Conservation (phyloP, 2,113 vertebrate species). For the Nanorana parkeri region DNA sequence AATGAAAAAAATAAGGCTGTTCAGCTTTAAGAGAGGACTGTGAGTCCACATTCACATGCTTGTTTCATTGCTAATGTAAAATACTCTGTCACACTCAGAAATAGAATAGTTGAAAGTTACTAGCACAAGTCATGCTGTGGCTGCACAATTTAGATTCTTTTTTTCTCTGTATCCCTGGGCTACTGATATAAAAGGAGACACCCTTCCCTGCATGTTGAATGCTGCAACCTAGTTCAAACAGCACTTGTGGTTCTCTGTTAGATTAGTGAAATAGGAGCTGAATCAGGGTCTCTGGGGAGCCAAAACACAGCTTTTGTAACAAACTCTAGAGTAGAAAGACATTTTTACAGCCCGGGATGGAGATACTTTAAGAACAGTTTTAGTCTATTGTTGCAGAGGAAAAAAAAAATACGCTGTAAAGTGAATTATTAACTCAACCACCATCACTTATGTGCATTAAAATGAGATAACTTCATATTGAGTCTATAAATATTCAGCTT, state of each 20-base stretch:
- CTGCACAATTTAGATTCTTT: not conserved
- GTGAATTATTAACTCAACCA: constrained; percentile 26
- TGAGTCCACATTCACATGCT: constrained; percentile 6
- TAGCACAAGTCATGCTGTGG: not conserved
- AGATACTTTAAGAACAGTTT: constrained; percentile 22
- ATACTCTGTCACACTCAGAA: constrained; percentile 38
- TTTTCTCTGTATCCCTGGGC: not conserved
- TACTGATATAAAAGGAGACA: not conserved
- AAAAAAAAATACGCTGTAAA: not conserved
- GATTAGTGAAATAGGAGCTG: constrained; percentile 26
- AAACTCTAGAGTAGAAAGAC: constrained; percentile 9
- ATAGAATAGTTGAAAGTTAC: constrained; percentile 42
- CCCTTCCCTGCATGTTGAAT: constrained; percentile 12
- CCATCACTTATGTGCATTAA: not conserved
- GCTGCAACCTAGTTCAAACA: constrained; percentile 11
- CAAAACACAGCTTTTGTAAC: not conserved
- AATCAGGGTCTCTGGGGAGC: constrained; percentile 15
- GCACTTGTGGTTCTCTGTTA: not conserved
- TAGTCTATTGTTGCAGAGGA: constrained; percentile 3
- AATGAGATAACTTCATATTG: not conserved
- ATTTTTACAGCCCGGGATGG: constrained; percentile 19
- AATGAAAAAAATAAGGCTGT: no score
- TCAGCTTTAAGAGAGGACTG: no score
- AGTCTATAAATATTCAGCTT: not conserved
- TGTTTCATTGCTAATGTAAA: constrained; percentile 8